Evolutionary conservation across 1,140 invertebrate genomes (phyloP), one percentile per base, ranked within the genome.

Genomic region (Hypothenemus hampei): DNA sequence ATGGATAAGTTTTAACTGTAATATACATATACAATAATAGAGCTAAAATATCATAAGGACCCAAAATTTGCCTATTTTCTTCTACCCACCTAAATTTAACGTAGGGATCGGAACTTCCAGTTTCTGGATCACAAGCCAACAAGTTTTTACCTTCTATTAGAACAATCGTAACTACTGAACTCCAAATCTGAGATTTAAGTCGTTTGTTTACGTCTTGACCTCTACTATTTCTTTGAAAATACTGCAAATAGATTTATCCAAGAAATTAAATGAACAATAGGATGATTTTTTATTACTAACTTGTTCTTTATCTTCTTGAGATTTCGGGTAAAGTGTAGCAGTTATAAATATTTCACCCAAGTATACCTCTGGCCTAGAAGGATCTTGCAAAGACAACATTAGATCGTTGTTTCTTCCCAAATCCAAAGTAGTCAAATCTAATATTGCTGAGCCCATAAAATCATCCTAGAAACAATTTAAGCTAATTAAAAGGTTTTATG

Each of bases 61-160:
- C n/a, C n/a, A n/a, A n/a, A n/a, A n/a, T n/a, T n/a, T n/a, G n/a
- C n/a, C n/a, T n/a, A n/a, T n/a, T n/a, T n/a, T n/a, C n/a, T n/a
- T n/a, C 7, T 21, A 55, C 41, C 73, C 73, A 92, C 89, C 89
- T 85, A 77, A 99, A 98, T 74, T 97, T 98, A 65, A 95, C 92
- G 69, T 96, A 98, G 39, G 93, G 92, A 73, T 98, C 94, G 59
- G 87, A 91, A 24, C 87, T 79, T 41, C 91, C 87, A 1, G 75
- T 81, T 68, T 96, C 94, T 59, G 92, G 81, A 69, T 95, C 89
- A 81, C 92, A 91, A 5, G 89, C 81, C 10, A 87, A 77, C 6
- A 98, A 78, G 70, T 94, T 89, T 73, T 87, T 92, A 3, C 91
- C 95, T 73, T 98, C 94, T 4, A 98, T 87, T 52, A 99, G 76